Evolutionary conservation across 2,888 invertebrate species (phyloP), one percentile per base, ranked within the genome.

Genomic region (Aleiodes testaceus): DNA sequence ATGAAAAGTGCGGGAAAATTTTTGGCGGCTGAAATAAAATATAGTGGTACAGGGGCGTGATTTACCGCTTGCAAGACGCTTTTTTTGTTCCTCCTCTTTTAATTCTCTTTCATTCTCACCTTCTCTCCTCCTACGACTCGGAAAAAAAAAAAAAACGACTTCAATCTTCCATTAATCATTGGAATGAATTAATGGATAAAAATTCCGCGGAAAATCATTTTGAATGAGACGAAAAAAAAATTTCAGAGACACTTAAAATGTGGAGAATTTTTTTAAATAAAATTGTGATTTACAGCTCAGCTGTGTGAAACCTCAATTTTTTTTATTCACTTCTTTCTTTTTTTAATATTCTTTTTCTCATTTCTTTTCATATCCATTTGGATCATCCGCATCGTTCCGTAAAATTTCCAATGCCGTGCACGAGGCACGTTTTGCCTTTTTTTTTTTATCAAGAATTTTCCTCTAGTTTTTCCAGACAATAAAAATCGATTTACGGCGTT

Each of bases 401-500:
- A 55, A 50, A 44, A 42, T 72, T 69, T 36, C 61, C 42, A 42
- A 53, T 47, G 42, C 45, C 42, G 12, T 66, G 44, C 49, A 69
- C 55, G 44, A 61, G 20, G 18, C 61, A 18, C 11, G 7, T 36
- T 36, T 36, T 36, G 6, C 36, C 11, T 36, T 11, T 5, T 36
- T 11, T 36, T 36, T 36, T 9, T 36, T 2, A 11, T 36, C 11
- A 3, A 26, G 26, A 36, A 36, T 36, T 36, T 36, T 36, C 9
- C 36, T 52, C 50, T 45, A 59, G 64, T 68, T 69, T 66, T 73
- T 70, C 52, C 47, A 44, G 66, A 70, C 76, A 74, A 78, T 79
- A 76, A 76, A 75, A 75, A 78, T 78, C 78, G 72, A 77, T 76
- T 75, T 75, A 75, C 61, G 73, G 72, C 50, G 55, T 74, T 77